Evolutionary conservation across 2,797 vertebrate genomes (phyloP).

Genomic region (Trachops cirrhosus): DNA sequence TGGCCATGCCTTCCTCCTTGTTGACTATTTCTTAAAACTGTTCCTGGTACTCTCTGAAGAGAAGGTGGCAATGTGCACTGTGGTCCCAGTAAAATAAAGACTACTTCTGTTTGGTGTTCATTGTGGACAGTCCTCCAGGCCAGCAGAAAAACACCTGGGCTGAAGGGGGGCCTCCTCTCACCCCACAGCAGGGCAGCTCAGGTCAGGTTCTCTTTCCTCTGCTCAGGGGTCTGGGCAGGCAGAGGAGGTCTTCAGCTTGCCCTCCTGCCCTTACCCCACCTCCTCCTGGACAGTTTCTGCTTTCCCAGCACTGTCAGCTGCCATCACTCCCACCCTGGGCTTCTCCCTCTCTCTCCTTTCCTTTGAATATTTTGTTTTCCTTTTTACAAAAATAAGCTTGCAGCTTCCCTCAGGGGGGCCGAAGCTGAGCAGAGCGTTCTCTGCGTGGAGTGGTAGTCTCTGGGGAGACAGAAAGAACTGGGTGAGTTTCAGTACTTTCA

Average conservation of each 20-base stretch:
- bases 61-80: background rate
- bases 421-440: background rate
- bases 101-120: background rate
- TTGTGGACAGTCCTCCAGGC: background rate
- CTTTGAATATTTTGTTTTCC: background rate
- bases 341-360: background rate
- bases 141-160: background rate
- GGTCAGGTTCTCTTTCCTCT: background rate
- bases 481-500: background rate
- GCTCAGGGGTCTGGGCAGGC: background rate
- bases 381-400: constrained; percentile 6
- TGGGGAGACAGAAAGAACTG: background rate
- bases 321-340: no score
- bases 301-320: background rate
- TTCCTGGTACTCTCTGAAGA: background rate
- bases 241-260: background rate
- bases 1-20: background rate
- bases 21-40: background rate
- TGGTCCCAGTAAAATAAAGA: constrained; percentile 40
- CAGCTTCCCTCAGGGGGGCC: background rate
- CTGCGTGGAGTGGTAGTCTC: background rate
- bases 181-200: background rate
- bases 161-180: background rate
- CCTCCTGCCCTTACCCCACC: background rate
- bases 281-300: background rate